Evolutionary conservation across 2,113 vertebrate species (phyloP).

Genomic region (Echinops telfairi): DNA sequence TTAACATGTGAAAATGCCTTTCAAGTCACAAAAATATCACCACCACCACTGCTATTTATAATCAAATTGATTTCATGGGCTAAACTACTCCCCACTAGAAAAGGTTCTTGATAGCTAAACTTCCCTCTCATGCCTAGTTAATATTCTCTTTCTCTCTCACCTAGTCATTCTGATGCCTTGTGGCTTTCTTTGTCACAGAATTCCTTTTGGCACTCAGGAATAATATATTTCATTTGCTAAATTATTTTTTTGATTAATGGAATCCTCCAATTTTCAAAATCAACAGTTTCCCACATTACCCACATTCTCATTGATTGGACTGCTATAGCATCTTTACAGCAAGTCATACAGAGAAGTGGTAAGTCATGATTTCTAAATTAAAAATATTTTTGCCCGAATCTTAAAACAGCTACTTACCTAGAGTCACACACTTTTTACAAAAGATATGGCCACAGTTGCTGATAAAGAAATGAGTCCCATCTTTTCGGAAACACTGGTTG

Average conservation of each 20-base stretch:
- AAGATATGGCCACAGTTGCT: constrained; percentile 93
- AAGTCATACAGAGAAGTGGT: constrained; percentile 52
- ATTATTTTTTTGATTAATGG: constrained; percentile 59
- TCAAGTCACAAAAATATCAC: constrained; percentile 33
- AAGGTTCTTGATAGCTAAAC: constrained; percentile 30
- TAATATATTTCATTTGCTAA: constrained; percentile 31
- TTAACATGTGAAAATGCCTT: constrained; percentile 32
- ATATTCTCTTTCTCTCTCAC: constrained; percentile 33
- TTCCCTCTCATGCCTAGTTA: not conserved
- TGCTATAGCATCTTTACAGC: constrained; percentile 48
- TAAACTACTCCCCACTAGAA: constrained; percentile 48
- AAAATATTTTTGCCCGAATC: constrained; percentile 60
- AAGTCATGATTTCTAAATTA: constrained; percentile 54
- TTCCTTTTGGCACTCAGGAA: constrained; percentile 45
- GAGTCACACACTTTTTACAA: constrained; percentile 89
- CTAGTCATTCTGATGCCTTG: constrained; percentile 7
- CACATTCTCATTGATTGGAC: not conserved
- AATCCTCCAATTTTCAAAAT: constrained; percentile 53
- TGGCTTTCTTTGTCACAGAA: constrained; percentile 2
- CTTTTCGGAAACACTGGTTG: constrained; percentile 90
- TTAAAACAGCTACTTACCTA: constrained; percentile 85
- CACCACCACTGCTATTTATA: not conserved
- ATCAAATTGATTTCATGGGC: constrained; percentile 31
- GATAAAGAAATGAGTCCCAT: constrained; percentile 86
- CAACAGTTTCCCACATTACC: not conserved